Conservation (phyloP, 2,888 invertebrate genomes). For the Automeris io region DNA sequence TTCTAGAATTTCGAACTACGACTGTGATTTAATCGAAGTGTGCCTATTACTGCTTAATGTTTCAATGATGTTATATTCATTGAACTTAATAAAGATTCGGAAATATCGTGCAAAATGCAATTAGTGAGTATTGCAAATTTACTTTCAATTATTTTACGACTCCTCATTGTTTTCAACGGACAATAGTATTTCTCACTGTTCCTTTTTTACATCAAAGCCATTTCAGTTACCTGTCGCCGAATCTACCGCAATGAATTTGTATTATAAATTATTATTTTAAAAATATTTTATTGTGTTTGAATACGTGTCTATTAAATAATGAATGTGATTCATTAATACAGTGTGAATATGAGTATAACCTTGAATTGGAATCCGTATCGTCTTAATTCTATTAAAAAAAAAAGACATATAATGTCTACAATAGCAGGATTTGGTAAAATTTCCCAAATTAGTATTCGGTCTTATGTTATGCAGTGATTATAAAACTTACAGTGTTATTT, state of each 20-base stretch:
- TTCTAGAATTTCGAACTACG: constrained; percentile 41
- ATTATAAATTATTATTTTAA: too few relatives aligned
- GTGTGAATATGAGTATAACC: constrained; percentile 4
- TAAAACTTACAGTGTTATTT: not conserved
- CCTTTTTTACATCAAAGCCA: too few relatives aligned
- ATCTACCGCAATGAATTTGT: too few relatives aligned
- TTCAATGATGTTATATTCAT: constrained; percentile 36
- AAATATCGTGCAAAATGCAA: constrained; percentile 46
- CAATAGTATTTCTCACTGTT: too few relatives aligned
- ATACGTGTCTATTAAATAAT: too few relatives aligned
- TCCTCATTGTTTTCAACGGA: too few relatives aligned
- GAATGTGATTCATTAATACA: too few relatives aligned
- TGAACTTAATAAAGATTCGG: constrained; percentile 39
- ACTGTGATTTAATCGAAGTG: constrained; percentile 47
- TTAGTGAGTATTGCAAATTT: constrained; percentile 51
- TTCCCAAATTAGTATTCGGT: not conserved
- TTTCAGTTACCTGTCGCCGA: not conserved
- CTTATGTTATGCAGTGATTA: too few relatives aligned
- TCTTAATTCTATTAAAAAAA: constrained; percentile 2
- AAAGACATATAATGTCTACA: constrained; percentile 1
- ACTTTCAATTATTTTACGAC: constrained; percentile 21
- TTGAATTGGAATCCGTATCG: constrained; percentile 9
- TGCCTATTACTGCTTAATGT: constrained; percentile 31
- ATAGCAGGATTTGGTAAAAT: constrained; percentile 4
- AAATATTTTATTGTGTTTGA: too few relatives aligned